Evolutionary conservation across 2,113 vertebrate species (phyloP).

Genomic region (Rattus rattus): DNA sequence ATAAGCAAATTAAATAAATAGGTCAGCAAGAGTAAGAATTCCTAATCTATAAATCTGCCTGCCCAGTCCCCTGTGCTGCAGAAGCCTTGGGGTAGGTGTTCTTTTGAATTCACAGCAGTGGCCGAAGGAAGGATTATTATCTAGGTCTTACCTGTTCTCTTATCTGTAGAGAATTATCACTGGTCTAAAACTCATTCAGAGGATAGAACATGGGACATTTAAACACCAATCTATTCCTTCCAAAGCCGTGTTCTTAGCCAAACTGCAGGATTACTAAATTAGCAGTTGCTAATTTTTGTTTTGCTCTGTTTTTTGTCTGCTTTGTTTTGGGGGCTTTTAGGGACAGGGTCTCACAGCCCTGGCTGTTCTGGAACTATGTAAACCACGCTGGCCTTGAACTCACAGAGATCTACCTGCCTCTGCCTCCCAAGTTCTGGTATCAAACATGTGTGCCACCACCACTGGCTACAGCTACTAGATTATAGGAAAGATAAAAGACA

Average conservation of each 20-base stretch:
- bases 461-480: background rate
- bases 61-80: background rate
- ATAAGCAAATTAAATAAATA: background rate
- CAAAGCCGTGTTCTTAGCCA: background rate
- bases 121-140: background rate
- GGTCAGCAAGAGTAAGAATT: background rate
- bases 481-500: conserved; percentile 24
- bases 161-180: background rate
- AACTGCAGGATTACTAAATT: background rate
- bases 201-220: conserved; percentile 5
- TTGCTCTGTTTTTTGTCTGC: background rate
- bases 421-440: background rate
- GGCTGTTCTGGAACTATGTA: background rate
- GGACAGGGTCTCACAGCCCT: background rate
- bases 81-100: background rate
- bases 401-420: background rate
- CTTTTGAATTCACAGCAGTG: background rate
- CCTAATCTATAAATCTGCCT: background rate
- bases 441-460: background rate
- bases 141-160: background rate
- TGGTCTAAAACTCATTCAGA: background rate
- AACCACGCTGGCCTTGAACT: background rate
- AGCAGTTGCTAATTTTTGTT: background rate
- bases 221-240: conserved; percentile 1
- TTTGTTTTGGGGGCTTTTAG: background rate